Evolutionary conservation across 2,797 vertebrate species (phyloP).

Genomic region (Clarias pachynema): DNA sequence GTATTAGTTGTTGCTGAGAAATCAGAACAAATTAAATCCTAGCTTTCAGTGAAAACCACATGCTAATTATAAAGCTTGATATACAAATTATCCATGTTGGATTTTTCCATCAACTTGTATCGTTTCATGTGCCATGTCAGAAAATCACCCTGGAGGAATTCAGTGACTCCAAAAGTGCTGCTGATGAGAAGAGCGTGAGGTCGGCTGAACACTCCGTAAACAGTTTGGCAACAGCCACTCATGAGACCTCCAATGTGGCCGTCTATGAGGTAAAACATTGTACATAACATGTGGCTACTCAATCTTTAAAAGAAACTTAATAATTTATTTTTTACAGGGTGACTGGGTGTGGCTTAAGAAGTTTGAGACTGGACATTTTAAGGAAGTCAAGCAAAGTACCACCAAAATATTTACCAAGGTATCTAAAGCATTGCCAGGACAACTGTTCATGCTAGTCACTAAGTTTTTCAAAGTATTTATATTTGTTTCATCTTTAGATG

Average conservation of each 20-base stretch:
- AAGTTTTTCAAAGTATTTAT: neutral
- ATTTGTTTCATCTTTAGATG: constrained; percentile 70
- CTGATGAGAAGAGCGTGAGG: constrained; percentile 77
- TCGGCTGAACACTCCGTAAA: constrained; percentile 77
- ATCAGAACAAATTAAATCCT: neutral
- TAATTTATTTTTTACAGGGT: constrained; percentile 71
- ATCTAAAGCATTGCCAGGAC: constrained; percentile 20
- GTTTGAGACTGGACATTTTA: constrained; percentile 74
- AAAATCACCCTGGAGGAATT: constrained; percentile 87
- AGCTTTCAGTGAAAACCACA: neutral
- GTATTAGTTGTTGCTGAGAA: neutral
- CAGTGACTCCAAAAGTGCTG: constrained; percentile 74
- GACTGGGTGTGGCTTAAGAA: constrained; percentile 94
- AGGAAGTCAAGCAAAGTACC: constrained; percentile 78
- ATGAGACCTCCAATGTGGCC: constrained; percentile 86
- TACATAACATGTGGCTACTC: neutral
- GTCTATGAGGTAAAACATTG: constrained; percentile 81
- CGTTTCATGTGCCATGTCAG: constrained; percentile 66
- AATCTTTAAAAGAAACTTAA: neutral
- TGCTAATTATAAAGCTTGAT: neutral
- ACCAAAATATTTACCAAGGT: constrained; percentile 88
- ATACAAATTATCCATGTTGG: neutral
- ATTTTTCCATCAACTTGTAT: neutral
- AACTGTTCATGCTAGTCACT: neutral
- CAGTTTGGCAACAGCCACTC: constrained; percentile 75